Percentiles rank a stretch among this genome's conserved stretches.
Evolutionary conservation across 2,888 invertebrate species (phyloP).

Genomic region (Anticlea derivata): DNA sequence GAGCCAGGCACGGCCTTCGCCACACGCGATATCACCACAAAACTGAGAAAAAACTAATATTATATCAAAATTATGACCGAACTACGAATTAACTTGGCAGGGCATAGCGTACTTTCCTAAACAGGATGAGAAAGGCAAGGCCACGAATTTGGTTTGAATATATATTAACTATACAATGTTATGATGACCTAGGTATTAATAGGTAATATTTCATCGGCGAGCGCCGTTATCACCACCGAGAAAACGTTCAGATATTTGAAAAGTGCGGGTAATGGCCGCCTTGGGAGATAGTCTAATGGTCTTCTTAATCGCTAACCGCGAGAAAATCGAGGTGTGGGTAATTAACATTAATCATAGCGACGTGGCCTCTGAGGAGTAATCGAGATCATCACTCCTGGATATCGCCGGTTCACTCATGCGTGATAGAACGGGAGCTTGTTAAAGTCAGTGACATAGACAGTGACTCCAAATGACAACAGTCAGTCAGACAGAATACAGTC

Average conservation of each 20-base stretch:
- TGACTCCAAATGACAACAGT: neutral
- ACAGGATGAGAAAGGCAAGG: neutral
- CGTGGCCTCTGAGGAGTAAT: conserved; percentile 66
- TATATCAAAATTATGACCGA: conserved; percentile 44
- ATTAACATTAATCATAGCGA: conserved; percentile 79
- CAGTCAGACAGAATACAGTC: too few relatives aligned
- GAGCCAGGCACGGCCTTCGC: conserved; percentile 67
- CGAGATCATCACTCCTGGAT: conserved; percentile 60
- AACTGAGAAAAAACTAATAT: conserved; percentile 57
- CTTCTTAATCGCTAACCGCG: conserved; percentile 66
- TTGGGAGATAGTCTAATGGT: conserved; percentile 66
- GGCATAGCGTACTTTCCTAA: conserved; percentile 1
- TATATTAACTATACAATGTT: too few relatives aligned
- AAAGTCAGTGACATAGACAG: neutral
- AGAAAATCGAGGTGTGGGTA: conserved; percentile 65
- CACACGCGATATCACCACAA: conserved; percentile 69
- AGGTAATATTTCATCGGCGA: conserved; percentile 21
- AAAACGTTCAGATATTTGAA: conserved; percentile 47
- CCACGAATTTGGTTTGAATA: too few relatives aligned
- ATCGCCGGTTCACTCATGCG: conserved; percentile 42
- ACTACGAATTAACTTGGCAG: conserved; percentile 28
- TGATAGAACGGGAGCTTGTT: conserved; percentile 35
- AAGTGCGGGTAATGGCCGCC: conserved; percentile 63
- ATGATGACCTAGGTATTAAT: neutral
- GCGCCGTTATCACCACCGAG: conserved; percentile 27